phyloP scores from a whole-genome alignment of 2,888 invertebrate species.

The Empis stercorea region DNA sequence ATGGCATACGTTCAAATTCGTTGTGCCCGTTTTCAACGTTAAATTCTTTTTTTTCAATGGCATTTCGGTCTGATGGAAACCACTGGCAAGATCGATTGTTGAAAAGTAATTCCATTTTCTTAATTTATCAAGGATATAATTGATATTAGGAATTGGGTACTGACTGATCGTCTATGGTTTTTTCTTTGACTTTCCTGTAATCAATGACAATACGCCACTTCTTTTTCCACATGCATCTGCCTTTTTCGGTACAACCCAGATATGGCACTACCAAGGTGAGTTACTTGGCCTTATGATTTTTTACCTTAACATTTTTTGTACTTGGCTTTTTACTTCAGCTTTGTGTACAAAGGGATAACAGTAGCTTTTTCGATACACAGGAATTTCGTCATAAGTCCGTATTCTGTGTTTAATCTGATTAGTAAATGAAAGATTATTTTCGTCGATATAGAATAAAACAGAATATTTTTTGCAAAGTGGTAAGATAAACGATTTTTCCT shows the following conservation, averaged over 20 bases:
- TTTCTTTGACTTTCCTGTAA: not conserved
- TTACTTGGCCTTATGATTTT: constrained; percentile 2
- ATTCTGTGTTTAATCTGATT: constrained; percentile 1
- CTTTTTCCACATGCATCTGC: not conserved
- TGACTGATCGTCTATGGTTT: not conserved
- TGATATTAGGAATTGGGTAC: not conserved
- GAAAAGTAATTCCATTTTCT: not conserved
- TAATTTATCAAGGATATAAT: not conserved
- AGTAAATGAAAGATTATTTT: not conserved
- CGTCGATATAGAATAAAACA: too few species aligned
- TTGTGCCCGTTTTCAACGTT: constrained; percentile 12
- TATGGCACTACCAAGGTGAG: constrained; percentile 1
- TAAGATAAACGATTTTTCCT: too few species aligned
- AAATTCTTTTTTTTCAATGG: constrained; percentile 15
- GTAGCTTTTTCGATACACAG: constrained; percentile 2
- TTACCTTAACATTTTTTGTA: constrained; percentile 1
- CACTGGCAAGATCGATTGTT: not conserved
- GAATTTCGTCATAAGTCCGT: not conserved
- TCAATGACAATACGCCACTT: not conserved
- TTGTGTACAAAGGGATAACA: constrained; percentile 1
- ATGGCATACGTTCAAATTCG: constrained; percentile 15
- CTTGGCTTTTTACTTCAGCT: not conserved
- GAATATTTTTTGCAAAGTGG: too few species aligned
- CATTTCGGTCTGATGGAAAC: constrained; percentile 19
- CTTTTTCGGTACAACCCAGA: constrained; percentile 5